phyloP scores from a whole-genome alignment of 1,140 invertebrate genomes.

The Lamellibrachia luymesi region DNA sequence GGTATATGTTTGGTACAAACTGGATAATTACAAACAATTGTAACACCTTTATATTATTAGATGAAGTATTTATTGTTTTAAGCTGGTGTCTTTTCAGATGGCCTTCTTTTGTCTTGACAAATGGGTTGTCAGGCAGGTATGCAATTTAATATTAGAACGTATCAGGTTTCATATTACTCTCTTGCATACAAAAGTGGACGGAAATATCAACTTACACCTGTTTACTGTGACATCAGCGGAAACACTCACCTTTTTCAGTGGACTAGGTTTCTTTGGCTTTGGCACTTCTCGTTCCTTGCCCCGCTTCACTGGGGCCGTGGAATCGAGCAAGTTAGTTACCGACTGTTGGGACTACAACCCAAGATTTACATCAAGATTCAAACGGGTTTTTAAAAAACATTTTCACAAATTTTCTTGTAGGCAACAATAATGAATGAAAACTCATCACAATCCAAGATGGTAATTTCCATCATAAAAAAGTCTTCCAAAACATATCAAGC shows the following conservation, averaged over 20 bases:
- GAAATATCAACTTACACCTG: neutral
- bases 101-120: neutral
- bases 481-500: too few species aligned
- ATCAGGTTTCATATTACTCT: neutral
- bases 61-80: neutral
- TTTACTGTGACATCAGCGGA: neutral
- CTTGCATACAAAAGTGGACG: neutral
- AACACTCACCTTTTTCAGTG: constrained; percentile 47
- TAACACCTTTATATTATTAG: neutral
- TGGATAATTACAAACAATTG: neutral
- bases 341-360: neutral
- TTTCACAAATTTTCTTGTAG: neutral
- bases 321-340: constrained; percentile 43
- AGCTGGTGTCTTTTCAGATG: neutral
- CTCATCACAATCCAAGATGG: too few species aligned
- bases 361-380: neutral
- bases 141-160: neutral
- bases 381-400: neutral
- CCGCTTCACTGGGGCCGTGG: constrained; percentile 46
- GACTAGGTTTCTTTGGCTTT: constrained; percentile 54
- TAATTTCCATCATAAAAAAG: too few species aligned
- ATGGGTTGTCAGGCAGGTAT: neutral
- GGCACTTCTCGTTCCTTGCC: constrained; percentile 55
- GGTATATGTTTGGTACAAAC: neutral
- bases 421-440: neutral